These are phyloP conservation scores for Romanomermis culicivorax DNA, from an alignment of 2,888 invertebrate genomes.

Conservation along the genomic window DNA sequence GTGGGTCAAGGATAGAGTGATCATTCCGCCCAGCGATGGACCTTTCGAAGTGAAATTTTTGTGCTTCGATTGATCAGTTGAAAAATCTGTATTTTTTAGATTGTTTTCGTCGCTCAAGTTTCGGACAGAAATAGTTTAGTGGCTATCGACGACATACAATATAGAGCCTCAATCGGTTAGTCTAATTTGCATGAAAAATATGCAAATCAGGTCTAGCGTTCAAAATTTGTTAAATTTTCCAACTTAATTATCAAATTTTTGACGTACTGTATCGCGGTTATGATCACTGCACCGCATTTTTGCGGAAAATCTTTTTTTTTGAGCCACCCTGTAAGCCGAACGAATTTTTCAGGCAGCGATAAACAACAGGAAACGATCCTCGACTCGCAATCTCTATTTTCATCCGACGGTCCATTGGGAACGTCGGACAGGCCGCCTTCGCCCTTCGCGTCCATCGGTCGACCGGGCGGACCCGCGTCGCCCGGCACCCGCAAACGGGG, in stretches of 20 bases:
- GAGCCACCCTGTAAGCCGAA: too few species aligned
- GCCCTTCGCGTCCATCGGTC: too few species aligned
- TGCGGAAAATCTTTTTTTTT: too few species aligned
- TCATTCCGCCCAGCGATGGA: slow-evolving; percentile 3
- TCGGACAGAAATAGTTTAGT: slow-evolving; percentile 21
- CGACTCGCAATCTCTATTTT: not conserved
- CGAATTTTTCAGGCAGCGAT: too few species aligned
- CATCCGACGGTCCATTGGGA: too few species aligned
- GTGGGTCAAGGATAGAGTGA: slow-evolving; percentile 2
- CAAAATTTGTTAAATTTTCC: too few species aligned
- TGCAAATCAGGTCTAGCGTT: not conserved
- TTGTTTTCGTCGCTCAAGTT: slow-evolving; percentile 22
- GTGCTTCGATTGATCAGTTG: not conserved
- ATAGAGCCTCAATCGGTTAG: not conserved
- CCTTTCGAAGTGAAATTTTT: not conserved
- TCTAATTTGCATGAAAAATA: not conserved
- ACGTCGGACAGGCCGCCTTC: too few species aligned
- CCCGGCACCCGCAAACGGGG: too few species aligned
- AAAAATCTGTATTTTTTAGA: slow-evolving; percentile 13
- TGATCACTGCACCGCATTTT: too few species aligned
- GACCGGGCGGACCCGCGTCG: too few species aligned
- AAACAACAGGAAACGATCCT: not conserved
- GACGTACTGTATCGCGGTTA: too few species aligned
- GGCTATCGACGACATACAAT: slow-evolving; percentile 18
- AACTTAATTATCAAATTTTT: too few species aligned